Percentiles rank a stretch among this genome's conserved stretches.
Evolutionary conservation across 2,113 vertebrate genomes (phyloP).

Genomic region (Spizaetus ornatus): DNA sequence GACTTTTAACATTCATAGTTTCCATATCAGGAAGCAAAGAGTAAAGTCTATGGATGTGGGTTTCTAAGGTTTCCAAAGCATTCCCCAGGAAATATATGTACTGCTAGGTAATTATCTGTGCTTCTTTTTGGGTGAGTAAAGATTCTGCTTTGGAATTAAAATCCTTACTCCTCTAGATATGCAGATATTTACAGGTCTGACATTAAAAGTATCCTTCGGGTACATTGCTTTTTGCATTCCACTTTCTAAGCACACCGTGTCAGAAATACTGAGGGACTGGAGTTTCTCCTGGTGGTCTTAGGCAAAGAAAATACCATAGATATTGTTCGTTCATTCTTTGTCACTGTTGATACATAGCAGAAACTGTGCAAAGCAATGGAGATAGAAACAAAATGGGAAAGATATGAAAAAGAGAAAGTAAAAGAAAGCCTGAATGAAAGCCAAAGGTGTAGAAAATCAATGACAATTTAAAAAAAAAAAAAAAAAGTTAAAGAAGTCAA

Average conservation of each 20-base stretch:
- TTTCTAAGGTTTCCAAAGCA: not conserved
- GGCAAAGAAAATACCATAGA: not conserved
- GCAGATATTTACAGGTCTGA: not conserved
- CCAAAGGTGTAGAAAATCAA: not conserved
- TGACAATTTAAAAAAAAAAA: not conserved
- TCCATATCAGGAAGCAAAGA: not conserved
- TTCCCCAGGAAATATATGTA: not conserved
- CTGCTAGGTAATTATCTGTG: not conserved
- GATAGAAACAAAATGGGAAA: not conserved
- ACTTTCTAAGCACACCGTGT: not conserved
- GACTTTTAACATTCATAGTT: not conserved
- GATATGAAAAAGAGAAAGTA: not conserved
- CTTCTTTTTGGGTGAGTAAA: not conserved
- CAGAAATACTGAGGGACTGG: not conserved
- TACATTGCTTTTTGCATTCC: not conserved
- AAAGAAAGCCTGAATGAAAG: not conserved
- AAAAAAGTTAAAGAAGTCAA: not conserved
- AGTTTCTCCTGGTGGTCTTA: not conserved
- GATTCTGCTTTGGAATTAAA: not conserved
- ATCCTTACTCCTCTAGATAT: not conserved
- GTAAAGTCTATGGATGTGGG: not conserved
- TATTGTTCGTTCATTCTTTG: not conserved
- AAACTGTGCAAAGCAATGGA: not conserved
- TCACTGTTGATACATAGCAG: not conserved
- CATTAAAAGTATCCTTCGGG: not conserved